A percentile compares a stretch with the other conserved stretches of the same genome.
phyloP scores from a whole-genome alignment of 2,797 vertebrate genomes.

The Echiichthys vipera region DNA sequence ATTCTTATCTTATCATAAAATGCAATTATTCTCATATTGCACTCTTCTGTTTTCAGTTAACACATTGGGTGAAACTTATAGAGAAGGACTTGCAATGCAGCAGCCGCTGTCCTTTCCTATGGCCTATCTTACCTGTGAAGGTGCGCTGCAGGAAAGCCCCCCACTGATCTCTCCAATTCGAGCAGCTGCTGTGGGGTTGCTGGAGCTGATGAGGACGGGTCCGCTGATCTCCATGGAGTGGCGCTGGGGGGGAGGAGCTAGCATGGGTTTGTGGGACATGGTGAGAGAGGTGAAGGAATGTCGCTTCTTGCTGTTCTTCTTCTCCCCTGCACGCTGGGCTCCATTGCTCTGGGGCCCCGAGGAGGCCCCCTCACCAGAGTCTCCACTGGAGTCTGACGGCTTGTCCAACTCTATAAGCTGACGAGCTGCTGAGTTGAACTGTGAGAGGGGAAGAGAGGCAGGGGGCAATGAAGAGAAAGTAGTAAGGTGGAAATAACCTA shows the following conservation, averaged over 20 bases:
- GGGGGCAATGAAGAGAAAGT: conserved; percentile 24
- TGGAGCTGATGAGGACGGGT: conserved; percentile 98
- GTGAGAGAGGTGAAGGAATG: conserved; percentile 99
- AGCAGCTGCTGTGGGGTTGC: conserved; percentile 96
- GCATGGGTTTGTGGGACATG: conserved; percentile 96
- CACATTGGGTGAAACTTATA: neutral
- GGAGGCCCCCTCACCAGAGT: conserved; percentile 89
- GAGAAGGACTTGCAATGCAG: neutral
- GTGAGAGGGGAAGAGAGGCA: conserved; percentile 37
- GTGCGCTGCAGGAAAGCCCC: conserved; percentile 96
- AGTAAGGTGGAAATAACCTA: conserved; percentile 35
- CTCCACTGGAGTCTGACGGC: conserved; percentile 84
- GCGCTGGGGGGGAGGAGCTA: conserved; percentile 93
- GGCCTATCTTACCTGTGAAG: conserved; percentile 91
- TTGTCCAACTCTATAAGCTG: conserved; percentile 98
- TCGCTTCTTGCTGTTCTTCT: conserved; percentile 99
- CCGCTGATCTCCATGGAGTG: conserved; percentile 99
- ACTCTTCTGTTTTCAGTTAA: neutral
- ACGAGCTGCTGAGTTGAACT: conserved; percentile 97
- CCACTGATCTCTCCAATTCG: conserved; percentile 95
- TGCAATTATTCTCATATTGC: neutral
- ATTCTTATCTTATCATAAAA: neutral
- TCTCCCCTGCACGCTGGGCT: conserved; percentile 89
- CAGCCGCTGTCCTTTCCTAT: neutral
- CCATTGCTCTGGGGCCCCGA: conserved; percentile 87